Percentiles rank a stretch among this genome's conserved stretches.
Conservation (phyloP, 2,797 vertebrate species). For the Melanotaenia nigrans region DNA sequence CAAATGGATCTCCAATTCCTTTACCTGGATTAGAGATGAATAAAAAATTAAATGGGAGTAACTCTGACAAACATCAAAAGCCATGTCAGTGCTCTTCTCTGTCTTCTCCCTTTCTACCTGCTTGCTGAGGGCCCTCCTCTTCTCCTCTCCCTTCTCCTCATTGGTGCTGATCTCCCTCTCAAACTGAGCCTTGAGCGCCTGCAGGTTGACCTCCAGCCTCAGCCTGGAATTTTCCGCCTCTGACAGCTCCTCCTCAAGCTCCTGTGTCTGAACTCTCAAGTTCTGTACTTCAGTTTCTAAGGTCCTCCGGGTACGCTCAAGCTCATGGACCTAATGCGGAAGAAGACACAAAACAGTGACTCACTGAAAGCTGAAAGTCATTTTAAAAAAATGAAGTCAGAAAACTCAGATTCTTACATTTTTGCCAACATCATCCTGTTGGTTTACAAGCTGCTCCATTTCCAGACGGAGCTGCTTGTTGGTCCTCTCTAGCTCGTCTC, state of each 20-base stretch:
- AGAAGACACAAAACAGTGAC: neutral
- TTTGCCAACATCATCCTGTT: constrained; percentile 93
- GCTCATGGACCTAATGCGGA: constrained; percentile 88
- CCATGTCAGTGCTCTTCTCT: neutral
- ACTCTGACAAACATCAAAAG: constrained; percentile 1
- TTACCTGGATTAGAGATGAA: constrained; percentile 74
- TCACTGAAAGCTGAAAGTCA: constrained; percentile 23
- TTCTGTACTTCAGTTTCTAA: constrained; percentile 88
- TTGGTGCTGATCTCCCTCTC: constrained; percentile 90
- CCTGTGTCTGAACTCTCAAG: constrained; percentile 88
- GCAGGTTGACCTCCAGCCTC: constrained; percentile 91
- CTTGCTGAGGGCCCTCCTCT: constrained; percentile 89
- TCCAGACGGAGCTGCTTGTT: constrained; percentile 90
- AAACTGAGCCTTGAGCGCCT: constrained; percentile 92
- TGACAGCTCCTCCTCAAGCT: constrained; percentile 91
- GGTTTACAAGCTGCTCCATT: constrained; percentile 92
- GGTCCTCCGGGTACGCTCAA: constrained; percentile 85
- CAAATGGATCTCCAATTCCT: constrained; percentile 88
- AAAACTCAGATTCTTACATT: constrained; percentile 78
- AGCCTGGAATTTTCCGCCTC: constrained; percentile 90
- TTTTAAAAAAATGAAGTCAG: neutral
- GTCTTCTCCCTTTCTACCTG: constrained; percentile 79
- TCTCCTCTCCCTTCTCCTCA: constrained; percentile 91
- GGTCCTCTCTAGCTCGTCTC: constrained; percentile 88
- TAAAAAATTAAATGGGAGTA: neutral